Conservation (phyloP, 2,888 invertebrate genomes). For the Lepetodrilus schrolli region DNA sequence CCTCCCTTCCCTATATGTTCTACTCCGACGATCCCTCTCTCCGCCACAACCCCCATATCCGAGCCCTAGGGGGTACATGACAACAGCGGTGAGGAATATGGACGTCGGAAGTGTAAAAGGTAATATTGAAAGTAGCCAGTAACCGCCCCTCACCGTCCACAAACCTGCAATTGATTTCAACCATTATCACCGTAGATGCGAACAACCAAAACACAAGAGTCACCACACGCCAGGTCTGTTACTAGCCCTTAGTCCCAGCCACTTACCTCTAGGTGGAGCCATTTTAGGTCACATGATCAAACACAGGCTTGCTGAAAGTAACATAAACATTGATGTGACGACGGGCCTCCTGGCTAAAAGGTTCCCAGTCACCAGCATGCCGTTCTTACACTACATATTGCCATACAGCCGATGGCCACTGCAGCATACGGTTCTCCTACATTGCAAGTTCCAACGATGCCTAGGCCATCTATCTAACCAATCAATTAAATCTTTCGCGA, state of each 20-base stretch:
- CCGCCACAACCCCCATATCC: background rate
- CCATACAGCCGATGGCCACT: no score
- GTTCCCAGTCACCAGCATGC: background rate
- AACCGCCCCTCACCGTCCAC: slow-evolving; percentile 62
- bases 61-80: background rate
- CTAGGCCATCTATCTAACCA: background rate
- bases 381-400: no score
- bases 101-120: slow-evolving; percentile 27
- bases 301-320: slow-evolving; percentile 23
- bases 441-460: background rate
- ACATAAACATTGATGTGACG: slow-evolving; percentile 13
- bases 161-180: slow-evolving; percentile 61
- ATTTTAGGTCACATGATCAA: background rate
- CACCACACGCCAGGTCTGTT: slow-evolving; percentile 39
- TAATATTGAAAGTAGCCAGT: slow-evolving; percentile 50
- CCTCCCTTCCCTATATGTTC: background rate
- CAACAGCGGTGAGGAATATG: background rate
- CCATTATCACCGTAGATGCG: slow-evolving; percentile 44
- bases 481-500: background rate
- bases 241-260: slow-evolving; percentile 43
- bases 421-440: no score
- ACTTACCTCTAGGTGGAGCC: slow-evolving; percentile 50
- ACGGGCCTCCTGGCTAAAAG: background rate
- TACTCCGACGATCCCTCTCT: background rate
- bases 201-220: slow-evolving; percentile 44